Evolutionary conservation across 2,888 invertebrate genomes (phyloP).

Genomic region (Spodoptera littoralis): DNA sequence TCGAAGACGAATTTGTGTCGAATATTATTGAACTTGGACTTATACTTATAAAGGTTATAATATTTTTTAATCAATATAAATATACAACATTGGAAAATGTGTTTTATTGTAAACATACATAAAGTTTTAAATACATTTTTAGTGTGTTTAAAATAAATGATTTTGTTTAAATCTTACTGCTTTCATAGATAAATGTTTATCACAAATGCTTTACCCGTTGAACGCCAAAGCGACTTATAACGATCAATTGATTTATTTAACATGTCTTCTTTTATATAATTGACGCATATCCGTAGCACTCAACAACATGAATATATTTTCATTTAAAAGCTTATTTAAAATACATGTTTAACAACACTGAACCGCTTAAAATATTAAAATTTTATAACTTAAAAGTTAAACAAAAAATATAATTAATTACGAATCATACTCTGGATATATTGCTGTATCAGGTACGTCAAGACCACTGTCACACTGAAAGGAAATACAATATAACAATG

Average conservation of each 20-base stretch:
- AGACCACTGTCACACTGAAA: slow-evolving; percentile 84
- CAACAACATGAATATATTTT: slow-evolving; percentile 40
- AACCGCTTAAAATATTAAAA: slow-evolving; percentile 20
- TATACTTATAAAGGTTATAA: slow-evolving; percentile 11
- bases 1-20: neutral
- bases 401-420: slow-evolving; percentile 39
- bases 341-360: slow-evolving; percentile 31
- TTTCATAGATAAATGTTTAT: slow-evolving; percentile 6
- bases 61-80: slow-evolving; percentile 12
- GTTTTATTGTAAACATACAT: neutral
- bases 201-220: slow-evolving; percentile 34
- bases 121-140: slow-evolving; percentile 10
- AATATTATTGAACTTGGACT: neutral
- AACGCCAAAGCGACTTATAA: slow-evolving; percentile 1
- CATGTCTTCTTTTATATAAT: no score
- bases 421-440: slow-evolving; percentile 77
- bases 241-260: neutral
- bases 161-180: no score
- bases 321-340: slow-evolving; percentile 51
- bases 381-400: slow-evolving; percentile 19
- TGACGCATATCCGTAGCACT: neutral
- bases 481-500: slow-evolving; percentile 62
- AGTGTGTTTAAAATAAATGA: no score
- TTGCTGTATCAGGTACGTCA: slow-evolving; percentile 83
- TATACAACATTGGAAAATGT: slow-evolving; percentile 15